phyloP scores from a whole-genome alignment of 2,888 invertebrate species.

The Dinocampus coccinellae region DNA sequence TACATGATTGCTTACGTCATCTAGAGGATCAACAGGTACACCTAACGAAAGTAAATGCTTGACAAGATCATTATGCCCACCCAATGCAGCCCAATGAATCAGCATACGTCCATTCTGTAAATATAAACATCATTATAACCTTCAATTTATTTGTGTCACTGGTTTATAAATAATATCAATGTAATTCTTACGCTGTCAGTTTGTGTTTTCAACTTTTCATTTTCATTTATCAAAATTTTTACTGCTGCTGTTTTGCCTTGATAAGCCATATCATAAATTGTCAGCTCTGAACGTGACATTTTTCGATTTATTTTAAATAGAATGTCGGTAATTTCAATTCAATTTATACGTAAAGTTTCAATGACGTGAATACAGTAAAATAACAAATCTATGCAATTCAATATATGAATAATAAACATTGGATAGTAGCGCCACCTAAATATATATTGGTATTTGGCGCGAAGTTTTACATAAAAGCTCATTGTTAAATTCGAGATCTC shows the following conservation, averaged over 20 bases:
- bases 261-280: slow-evolving; percentile 78
- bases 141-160: background rate
- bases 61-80: slow-evolving; percentile 82
- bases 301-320: too few species aligned
- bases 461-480: too few species aligned
- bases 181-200: slow-evolving; percentile 71
- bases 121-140: slow-evolving; percentile 41
- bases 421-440: background rate
- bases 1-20: slow-evolving; percentile 73
- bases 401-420: background rate
- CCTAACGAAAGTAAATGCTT: slow-evolving; percentile 77
- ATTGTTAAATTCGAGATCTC: too few species aligned
- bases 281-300: slow-evolving; percentile 53
- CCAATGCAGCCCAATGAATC: slow-evolving; percentile 85
- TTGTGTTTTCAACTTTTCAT: slow-evolving; percentile 70
- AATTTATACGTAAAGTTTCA: background rate
- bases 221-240: slow-evolving; percentile 74
- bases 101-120: slow-evolving; percentile 79
- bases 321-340: too few species aligned
- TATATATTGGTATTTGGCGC: too few species aligned
- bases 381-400: too few species aligned
- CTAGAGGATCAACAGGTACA: slow-evolving; percentile 77
- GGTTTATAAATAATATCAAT: background rate
- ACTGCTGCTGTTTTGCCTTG: slow-evolving; percentile 80
- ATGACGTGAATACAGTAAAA: too few species aligned